Base-by-base conservation (phyloP, 1,140 invertebrate species). In the Harlomillsia oculata region DNA sequence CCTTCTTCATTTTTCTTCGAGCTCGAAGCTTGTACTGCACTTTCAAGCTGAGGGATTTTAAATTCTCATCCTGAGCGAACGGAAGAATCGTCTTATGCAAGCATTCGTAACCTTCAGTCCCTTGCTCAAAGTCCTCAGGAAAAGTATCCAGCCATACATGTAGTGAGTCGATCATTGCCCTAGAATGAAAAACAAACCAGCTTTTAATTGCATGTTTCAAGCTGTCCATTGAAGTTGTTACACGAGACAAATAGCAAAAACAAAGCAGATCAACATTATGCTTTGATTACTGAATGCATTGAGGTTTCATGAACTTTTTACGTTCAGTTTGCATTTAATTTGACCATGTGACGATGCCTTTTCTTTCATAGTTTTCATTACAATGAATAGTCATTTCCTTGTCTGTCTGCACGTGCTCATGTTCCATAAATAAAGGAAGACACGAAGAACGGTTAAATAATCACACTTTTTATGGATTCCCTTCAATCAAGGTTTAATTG, bases 61-160 rank as follows among this genome's bases (percentile, higher is more conserved):
- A 44, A 46, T 60, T 56, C 29, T 62, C 54, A 28, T 62, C 60
- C 32, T 62, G 60, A 34, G 64, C 54, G 43, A 65, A 65, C 25
- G 64, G 64, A 14, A 39, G 76, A 75, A 67, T 78, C 71, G 49
- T 72, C 68, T 44, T 74, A 58, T 57, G 67, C 62, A 62, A 69
- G 62, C 50, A 76, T 69, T 58, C 72, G 54, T 34, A 70, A 43
- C 63, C 73, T 67, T 54, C 68, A 36, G 32, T 53, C 16, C 64
- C 64, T 14, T 29, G 44, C 20, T 65, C 64, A 79, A 97, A 98
- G 73, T 99, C 95, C 72, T 97, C 92, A 36, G 90, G 86, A 71
- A 95, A 97, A 40, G 87, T 87, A 71, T 98, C 94, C 63, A 98
- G 72, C 95, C 95, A 99, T 6, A 97, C 90, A 69, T 94, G 87